Evolutionary conservation across 2,888 invertebrate genomes (phyloP), one percentile per base, ranked within the genome.

Genomic region (Plemyria rubiginata): DNA sequence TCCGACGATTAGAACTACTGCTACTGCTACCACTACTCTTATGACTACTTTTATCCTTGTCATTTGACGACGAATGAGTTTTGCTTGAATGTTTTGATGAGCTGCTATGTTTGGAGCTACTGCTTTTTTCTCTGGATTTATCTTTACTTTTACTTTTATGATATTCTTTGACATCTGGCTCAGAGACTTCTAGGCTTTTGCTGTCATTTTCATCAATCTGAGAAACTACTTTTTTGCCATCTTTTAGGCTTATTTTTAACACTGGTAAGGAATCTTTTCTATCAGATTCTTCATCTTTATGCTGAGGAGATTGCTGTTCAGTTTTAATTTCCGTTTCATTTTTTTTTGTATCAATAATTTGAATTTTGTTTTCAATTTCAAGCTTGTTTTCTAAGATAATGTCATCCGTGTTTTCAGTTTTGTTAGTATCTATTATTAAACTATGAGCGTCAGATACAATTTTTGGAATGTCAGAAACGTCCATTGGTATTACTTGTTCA

Each of bases 151-250:
- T 87, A 70, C 69, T 82, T 74, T 80, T 89, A 63, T 79, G 75
- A 74, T 79, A 87, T 46, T 88, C 86, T 72, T 89, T 88, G 13
- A 76, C 64, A 76, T 84, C 87, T 46, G 81, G 80, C 56, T 86
- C 84, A 69, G 85, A 85, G 41, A 76, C 80, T 58, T 86, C 86
- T 43, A 80, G 81, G 62, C 79, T 78, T 74, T 86, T 85, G 68
- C 69, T 79, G 68, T 84, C 86, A 66, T 65, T 80, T 64, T 89
- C 90, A 68, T 88, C 93, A 66, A 95, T 90, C 86, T 95, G 94
- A 7, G 95, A 94, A 76, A 96, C 87, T 51, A 95, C 93, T 84
- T 96, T 95, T 85, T 96, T 96, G 13, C 95, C 96, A 87, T 96
- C 96, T 78, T 95, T 95, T 63, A 96, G 90, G 40, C 95, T 94